phyloP scores from a whole-genome alignment of 1,140 invertebrate genomes.

The Anastrepha obliqua region DNA sequence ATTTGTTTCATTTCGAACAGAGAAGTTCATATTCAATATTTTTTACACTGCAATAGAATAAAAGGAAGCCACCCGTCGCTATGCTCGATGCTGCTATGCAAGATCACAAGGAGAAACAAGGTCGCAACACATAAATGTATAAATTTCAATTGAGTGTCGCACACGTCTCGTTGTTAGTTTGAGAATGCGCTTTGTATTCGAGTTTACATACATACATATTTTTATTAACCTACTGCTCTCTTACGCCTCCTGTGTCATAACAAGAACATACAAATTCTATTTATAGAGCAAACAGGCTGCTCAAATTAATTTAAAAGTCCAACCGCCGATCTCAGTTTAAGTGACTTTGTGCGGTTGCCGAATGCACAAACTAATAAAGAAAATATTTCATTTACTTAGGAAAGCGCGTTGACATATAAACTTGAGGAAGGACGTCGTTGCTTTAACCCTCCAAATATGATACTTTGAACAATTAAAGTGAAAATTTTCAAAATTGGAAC shows the following conservation, averaged over 20 bases:
- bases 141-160: not conserved
- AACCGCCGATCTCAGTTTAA: not conserved
- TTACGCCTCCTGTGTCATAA: too few species aligned
- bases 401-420: not conserved
- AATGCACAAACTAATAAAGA: slow-evolving; percentile 48
- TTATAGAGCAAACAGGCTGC: slow-evolving; percentile 1
- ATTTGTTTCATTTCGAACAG: too few species aligned
- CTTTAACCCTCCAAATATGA: not conserved
- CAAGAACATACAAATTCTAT: slow-evolving; percentile 1
- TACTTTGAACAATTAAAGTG: not conserved
- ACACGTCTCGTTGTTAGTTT: not conserved
- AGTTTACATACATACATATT: not conserved
- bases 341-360: not conserved
- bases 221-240: too few species aligned
- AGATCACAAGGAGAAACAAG: not conserved
- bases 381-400: not conserved
- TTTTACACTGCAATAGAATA: too few species aligned
- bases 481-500: not conserved
- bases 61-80: too few species aligned
- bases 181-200: not conserved
- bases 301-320: not conserved
- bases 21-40: too few species aligned
- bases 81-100: too few species aligned
- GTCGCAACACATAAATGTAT: not conserved
- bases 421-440: not conserved